These are phyloP conservation scores for Enhydra lutris DNA, from an alignment of 2,113 vertebrate species.

Conservation along the genomic window DNA sequence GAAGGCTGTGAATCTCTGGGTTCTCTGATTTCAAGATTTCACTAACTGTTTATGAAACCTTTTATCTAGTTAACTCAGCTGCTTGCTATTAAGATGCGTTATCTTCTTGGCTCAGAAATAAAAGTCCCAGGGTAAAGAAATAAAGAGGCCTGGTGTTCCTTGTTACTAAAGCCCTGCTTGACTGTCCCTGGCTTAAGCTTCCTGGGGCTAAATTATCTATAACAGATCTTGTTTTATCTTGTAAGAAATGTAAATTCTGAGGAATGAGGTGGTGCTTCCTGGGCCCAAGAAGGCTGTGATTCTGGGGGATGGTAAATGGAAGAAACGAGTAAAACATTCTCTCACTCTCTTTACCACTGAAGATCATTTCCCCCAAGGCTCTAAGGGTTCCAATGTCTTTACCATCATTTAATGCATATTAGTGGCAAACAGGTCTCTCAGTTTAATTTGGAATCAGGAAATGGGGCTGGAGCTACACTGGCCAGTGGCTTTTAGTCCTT, in stretches of 20 bases:
- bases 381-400: not conserved
- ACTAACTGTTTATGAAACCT: slow-evolving; percentile 74
- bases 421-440: accelerated
- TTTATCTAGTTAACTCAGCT: slow-evolving; percentile 77
- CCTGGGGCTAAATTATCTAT: slow-evolving; percentile 55
- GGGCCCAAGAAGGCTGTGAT: not conserved
- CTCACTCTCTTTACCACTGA: not conserved
- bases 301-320: not conserved
- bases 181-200: slow-evolving; percentile 55
- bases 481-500: not conserved
- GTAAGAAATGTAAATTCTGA: slow-evolving; percentile 34
- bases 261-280: not conserved
- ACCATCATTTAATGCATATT: not conserved
- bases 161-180: slow-evolving; percentile 21
- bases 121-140: slow-evolving; percentile 66
- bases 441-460: not conserved
- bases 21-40: slow-evolving; percentile 73
- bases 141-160: slow-evolving; percentile 28
- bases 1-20: slow-evolving; percentile 29
- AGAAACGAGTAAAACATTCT: not conserved
- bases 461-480: not conserved
- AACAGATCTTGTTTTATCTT: slow-evolving; percentile 52
- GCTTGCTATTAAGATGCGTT: slow-evolving; percentile 73
- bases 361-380: not conserved
- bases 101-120: slow-evolving; percentile 70